Conservation (phyloP, 2,797 vertebrate genomes). For the Agapornis canus region DNA sequence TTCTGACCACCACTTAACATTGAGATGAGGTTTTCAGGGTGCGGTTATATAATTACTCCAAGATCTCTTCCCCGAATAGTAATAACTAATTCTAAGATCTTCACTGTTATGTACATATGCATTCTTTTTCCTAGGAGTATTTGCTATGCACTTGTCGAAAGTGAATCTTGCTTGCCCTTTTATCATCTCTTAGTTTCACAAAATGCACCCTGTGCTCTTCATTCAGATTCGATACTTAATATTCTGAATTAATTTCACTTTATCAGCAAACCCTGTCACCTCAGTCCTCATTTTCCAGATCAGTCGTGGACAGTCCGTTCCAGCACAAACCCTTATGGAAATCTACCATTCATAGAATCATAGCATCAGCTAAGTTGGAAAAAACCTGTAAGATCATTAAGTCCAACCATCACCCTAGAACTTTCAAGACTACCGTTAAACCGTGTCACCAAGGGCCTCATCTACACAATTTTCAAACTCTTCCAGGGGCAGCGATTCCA, state of each 20-base stretch:
- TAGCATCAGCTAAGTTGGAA: background rate
- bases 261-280: background rate
- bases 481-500: background rate
- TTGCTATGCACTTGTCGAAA: conserved; percentile 15
- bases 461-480: background rate
- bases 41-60: background rate
- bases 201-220: background rate
- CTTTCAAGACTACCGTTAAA: background rate
- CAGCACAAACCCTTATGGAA: background rate
- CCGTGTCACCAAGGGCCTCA: background rate
- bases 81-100: conserved; percentile 32
- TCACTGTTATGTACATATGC: background rate
- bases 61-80: conserved; percentile 14
- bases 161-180: background rate
- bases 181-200: background rate
- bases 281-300: background rate
- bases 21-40: background rate
- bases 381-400: background rate
- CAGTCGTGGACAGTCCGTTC: background rate
- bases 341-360: background rate
- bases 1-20: background rate
- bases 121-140: background rate
- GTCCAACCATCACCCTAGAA: background rate
- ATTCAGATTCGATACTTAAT: background rate
- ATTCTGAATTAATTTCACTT: conserved; percentile 1